Conservation (phyloP, 2,797 vertebrate genomes). For the Enteromius argenteus region DNA sequence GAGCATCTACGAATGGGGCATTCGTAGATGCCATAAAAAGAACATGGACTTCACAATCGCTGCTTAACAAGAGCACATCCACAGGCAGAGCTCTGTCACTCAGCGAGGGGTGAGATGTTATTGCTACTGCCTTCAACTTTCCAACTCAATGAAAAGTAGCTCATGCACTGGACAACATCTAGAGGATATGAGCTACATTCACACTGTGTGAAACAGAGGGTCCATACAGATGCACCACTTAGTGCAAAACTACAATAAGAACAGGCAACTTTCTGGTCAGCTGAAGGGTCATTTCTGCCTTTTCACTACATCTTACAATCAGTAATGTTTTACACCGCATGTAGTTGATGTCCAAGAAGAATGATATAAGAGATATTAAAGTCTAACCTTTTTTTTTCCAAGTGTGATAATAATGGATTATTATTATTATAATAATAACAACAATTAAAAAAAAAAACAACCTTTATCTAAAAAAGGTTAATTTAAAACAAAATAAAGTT, state of each 20-base stretch:
- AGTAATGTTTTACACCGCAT: neutral
- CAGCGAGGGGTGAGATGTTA: conserved; percentile 22
- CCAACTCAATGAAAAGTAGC: conserved; percentile 13
- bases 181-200: neutral
- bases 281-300: neutral
- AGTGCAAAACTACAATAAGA: neutral
- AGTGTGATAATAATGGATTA: neutral
- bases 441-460: too few relatives aligned
- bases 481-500: neutral
- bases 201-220: conserved; percentile 17
- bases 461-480: neutral
- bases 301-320: neutral
- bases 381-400: neutral
- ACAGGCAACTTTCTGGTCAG: neutral
- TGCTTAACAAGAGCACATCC: conserved; percentile 44
- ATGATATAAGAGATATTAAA: neutral
- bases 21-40: conserved; percentile 36
- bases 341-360: neutral
- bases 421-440: neutral
- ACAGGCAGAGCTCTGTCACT: conserved; percentile 36
- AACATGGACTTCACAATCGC: conserved; percentile 34
- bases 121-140: conserved; percentile 33
- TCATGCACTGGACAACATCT: conserved; percentile 12
- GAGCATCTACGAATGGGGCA: conserved; percentile 36
- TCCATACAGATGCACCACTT: conserved; percentile 25